Evolutionary conservation across 2,888 invertebrate species (phyloP), one percentile per base, ranked within the genome.

Genomic region (Spodoptera littoralis): DNA sequence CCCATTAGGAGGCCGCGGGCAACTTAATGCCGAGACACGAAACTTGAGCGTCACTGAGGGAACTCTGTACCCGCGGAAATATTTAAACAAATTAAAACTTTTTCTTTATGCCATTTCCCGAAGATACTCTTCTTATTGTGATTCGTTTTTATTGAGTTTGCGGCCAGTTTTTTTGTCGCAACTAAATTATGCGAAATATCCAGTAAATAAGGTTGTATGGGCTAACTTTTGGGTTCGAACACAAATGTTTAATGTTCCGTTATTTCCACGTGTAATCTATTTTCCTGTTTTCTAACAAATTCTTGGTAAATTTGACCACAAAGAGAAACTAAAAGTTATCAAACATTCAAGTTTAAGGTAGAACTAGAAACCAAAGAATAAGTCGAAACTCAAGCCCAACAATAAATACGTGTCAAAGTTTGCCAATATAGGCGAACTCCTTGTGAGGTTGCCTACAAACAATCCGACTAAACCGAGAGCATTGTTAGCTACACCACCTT

Each of bases 71-170:
- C 84, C 86, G 85, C 85, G 88, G 91, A 92, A 93, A 93, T 93
- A 91, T 93, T 93, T 92, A 91, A 93, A 92, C 92, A 92, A 94
- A 94, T 93, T 93, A 92, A 93, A 93, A 94, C 90, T 93, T 94
- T 92, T 90, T 86, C 90, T 89, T 90, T 87, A 88, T 87, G 80
- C 84, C 82, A 87, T 89, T 89, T 89, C 85, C 81, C 81, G 84
- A 85, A 87, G 84, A 86, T 36, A 36, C 81, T 86, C 82, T 86
- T 84, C 85, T 89, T 87, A 87, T 88, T 90, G 84, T 86, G 87
- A 86, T 89, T 88, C 84, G 83, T 87, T 86, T 88, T 86, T 84
- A 90, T 90, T 86, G 84, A 86, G 87, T 87, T 88, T 85, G 73
- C 77, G 80, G 68, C 75, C 79, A 81, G 81, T 84, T 84, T 80